Base-by-base conservation (phyloP, 2,888 invertebrate species). In the Drosophila buzzatii region DNA sequence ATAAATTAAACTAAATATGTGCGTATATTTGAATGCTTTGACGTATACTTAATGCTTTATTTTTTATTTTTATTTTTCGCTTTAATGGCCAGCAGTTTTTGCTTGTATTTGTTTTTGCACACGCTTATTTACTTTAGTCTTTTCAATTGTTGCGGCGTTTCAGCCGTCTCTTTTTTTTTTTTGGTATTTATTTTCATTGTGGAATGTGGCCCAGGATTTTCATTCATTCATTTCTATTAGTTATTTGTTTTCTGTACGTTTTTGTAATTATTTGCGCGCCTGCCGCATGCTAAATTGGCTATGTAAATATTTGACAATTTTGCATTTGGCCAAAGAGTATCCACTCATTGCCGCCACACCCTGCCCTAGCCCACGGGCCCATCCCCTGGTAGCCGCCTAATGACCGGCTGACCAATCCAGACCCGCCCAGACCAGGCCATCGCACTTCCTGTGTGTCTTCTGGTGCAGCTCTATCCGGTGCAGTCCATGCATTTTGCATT, bases 271-370 rank as follows among this genome's bases (percentile, higher is more conserved):
- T 89, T 90, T 89, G 89, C 85, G 73, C 81, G 83, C 76, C 73
- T 74, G 82, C 80, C 85, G 82, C 79, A 87, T 81, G 90, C 90
- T 84, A 89, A 91, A 91, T 91, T 91, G 90, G 90, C 85, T 89
- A 75, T 66, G 90, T 73, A 90, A 91, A 91, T 91, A 91, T 91
- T 91, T 91, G 91, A 84, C 82, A 85, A 82, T 83, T 88, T 86
- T 90, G 74, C 80, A 80, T 81, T 87, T 86, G 71, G 67, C 73
- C 73, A 85, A 82, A 85, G 83, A 64, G 75, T 44, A 65, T 45
- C 39, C 51, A 10, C 18, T 20, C 41, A 20, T 59, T n/a, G 35
- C 20, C 51, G 8, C 23, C 20, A 10, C 23, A 3, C 33, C 12
- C 2, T 3, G 3, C 51, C 12, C 31, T 58, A n/a, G 44, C 31